Percentiles rank a stretch among this genome's conserved stretches.
phyloP scores from a whole-genome alignment of 2,113 vertebrate genomes.

The pig (Sus scrofa) region DNA sequence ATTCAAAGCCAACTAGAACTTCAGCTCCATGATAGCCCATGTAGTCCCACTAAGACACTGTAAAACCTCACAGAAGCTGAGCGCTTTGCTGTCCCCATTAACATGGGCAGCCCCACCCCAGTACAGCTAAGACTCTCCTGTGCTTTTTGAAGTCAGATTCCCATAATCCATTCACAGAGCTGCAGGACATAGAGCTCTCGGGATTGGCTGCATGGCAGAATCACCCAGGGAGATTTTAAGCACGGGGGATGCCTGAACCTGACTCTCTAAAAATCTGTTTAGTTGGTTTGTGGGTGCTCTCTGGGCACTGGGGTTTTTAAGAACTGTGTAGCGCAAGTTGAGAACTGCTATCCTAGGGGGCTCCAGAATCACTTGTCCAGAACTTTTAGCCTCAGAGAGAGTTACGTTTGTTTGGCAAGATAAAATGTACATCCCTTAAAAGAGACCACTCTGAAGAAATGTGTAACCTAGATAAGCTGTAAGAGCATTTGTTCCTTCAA shows the following conservation, averaged over 20 bases:
- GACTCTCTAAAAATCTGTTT: neutral
- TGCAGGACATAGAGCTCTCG: accelerated
- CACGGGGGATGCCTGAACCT: neutral
- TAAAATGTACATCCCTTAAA: neutral
- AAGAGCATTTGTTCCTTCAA: neutral
- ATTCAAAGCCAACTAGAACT: neutral
- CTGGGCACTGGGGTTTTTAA: neutral
- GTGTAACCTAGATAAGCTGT: neutral
- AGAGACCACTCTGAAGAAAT: neutral
- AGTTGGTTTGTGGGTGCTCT: neutral
- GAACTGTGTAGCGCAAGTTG: neutral
- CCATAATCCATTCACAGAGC: neutral
- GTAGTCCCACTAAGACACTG: neutral
- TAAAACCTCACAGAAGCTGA: neutral
- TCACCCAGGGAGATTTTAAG: neutral
- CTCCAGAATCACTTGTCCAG: neutral
- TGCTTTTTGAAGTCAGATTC: neutral
- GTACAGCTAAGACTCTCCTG: too few species aligned
- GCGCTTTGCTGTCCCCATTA: neutral
- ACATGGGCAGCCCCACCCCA: too few species aligned
- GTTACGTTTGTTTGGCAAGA: neutral
- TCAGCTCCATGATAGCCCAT: neutral
- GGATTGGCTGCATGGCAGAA: neutral
- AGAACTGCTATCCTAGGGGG: neutral
- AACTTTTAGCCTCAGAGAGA: conserved; percentile 31